phyloP scores from a whole-genome alignment of 1,140 invertebrate species.

The Bombus pyrosoma region DNA sequence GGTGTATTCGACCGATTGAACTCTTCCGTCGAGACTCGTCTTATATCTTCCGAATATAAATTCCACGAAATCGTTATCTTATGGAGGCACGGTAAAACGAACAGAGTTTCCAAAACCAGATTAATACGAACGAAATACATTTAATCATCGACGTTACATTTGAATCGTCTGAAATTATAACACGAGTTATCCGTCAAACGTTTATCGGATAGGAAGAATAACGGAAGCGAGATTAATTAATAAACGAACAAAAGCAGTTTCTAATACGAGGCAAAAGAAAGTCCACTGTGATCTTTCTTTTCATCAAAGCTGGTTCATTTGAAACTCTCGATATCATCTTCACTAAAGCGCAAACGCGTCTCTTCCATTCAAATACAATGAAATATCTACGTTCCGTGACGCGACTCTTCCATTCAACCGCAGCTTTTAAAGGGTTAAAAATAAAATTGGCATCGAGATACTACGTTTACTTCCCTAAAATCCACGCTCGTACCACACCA shows the following conservation, averaged over 20 bases:
- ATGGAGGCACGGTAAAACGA: background rate
- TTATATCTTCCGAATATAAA: background rate
- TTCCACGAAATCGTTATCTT: background rate
- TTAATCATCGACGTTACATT: background rate
- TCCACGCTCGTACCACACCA: background rate
- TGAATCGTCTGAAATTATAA: no score
- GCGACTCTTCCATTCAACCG: conserved; percentile 2
- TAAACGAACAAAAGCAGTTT: background rate
- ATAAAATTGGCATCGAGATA: background rate
- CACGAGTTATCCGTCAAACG: background rate
- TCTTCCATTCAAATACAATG: conserved; percentile 26
- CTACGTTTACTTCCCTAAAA: conserved; percentile 5
- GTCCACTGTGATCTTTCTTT: background rate
- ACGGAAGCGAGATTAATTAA: background rate
- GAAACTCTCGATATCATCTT: background rate
- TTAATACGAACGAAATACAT: background rate
- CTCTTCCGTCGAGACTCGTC: background rate
- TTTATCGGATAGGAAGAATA: background rate
- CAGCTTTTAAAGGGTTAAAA: conserved; percentile 30
- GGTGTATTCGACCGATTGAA: background rate
- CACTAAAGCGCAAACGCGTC: background rate
- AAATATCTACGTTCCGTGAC: conserved; percentile 13
- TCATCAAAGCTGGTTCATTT: background rate
- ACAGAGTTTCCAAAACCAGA: background rate
- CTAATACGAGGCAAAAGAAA: background rate